Evolutionary conservation across 2,113 vertebrate genomes (phyloP), one percentile per base, ranked within the genome.

Genomic region (Mesembrinibis cayennensis): DNA sequence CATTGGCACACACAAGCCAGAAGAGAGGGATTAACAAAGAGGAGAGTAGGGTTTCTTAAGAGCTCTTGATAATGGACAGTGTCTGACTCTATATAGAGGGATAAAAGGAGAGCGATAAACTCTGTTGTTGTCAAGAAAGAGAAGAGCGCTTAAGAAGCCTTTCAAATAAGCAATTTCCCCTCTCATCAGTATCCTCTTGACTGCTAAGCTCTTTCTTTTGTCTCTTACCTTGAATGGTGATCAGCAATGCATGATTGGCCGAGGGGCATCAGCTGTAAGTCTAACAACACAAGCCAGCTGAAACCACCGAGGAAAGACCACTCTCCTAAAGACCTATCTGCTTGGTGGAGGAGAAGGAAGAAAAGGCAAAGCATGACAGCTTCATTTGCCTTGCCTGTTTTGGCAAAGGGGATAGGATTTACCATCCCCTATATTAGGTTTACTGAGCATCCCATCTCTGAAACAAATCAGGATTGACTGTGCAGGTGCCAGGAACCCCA

Each of bases 151-250:
- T 93, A 74, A 93, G 93, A 95, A 91, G 93, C 47, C 36, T 96
- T 95, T 97, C 95, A 95, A 96, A 97, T 90, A 94, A 97, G 93
- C 91, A 80, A 97, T 97, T 97, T 97, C 78, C 59, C 87, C 90
- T 98, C 93, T 78, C 91, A 86, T 97, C 93, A 96, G 82, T 62
- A 88, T 94, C 93, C 96, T 89, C 79, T 93, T 84, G 77, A 95
- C 87, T 79, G 59, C 62, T 94, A 92, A 82, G 50, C 91, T 93
- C 90, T 72, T 56, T 93, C 95, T 96, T 97, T 98, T 97, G 97
- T 98, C 96, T 97, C 70, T 89, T 95, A 96, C 95, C 94, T 89
- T 91, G 93, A 97, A 97, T 94, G 90, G 86, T 90, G 95, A 97
- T 97, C 95, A 89, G 96, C 89, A 98, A 96, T 97, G 96, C 94